Evolutionary conservation across 2,888 invertebrate genomes (phyloP), one percentile per base, ranked within the genome.

Genomic region (Ditula angustiorana): DNA sequence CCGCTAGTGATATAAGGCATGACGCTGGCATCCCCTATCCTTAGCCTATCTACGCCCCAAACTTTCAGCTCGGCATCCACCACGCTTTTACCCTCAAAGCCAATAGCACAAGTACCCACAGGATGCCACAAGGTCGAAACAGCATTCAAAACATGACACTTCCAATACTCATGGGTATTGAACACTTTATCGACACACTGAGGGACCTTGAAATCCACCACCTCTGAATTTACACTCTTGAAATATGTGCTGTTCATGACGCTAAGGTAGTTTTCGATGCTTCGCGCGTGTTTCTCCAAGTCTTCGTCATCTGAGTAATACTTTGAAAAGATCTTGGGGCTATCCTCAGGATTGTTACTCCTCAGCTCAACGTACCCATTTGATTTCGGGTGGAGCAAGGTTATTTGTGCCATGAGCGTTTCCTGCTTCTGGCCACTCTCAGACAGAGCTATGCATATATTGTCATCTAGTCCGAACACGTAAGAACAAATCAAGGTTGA

Each of bases 1-100:
- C 95, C 96, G 72, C 95, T 96, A 0, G 95, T 91, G 52, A 96
- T 94, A 2, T 82, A 88, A 0, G 96, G 96, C 96, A 96, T 96
- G 23, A 96, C 94, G 24, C 95, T 95, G 0, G 95, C 96, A 77
- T 96, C 96, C 0, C 94, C 94, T 0, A 96, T 95, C 35, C 96
- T 87, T 1, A 95, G 74, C 11, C 90, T 85, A 8, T 63, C 53
- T 0, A 73, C 63, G 4, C 72, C 72, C 5, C 63, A 44, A 5
- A 76, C 76, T 35, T 61, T 71, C 19, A 76, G 56, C 16, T 58
- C 63, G 1, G 64, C 50, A 50, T 76, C 75, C 7, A 76, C 73
- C 1, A 75, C 76, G 4, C 37, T 37, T 10, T 37, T 16, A 13
- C 60, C 55, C 13, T 53, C 11, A 1, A 21, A 44, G 0, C 76